Evolutionary conservation across 2,888 invertebrate species (phyloP).

Genomic region (Spodoptera exigua): DNA sequence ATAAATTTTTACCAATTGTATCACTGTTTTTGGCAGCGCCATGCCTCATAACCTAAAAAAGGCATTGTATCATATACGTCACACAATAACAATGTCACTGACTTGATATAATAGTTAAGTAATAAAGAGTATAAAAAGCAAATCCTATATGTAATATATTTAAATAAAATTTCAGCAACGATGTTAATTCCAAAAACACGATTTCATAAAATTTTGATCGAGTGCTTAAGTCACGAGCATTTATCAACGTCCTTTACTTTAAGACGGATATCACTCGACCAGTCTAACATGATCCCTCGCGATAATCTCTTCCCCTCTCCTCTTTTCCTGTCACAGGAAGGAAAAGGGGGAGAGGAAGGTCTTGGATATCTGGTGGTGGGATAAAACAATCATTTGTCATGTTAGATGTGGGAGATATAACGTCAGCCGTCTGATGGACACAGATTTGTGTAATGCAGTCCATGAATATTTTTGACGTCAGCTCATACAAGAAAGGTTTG

Average conservation of each 20-base stretch:
- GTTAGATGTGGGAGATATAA: conserved; percentile 83
- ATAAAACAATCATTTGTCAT: conserved; percentile 82
- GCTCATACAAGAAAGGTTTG: too few relatives aligned
- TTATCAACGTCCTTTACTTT: conserved; percentile 77
- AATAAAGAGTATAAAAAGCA: too few relatives aligned
- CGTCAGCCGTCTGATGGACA: conserved; percentile 80
- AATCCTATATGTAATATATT: neutral
- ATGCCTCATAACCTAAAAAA: too few relatives aligned
- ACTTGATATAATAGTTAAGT: too few relatives aligned
- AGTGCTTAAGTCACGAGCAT: conserved; percentile 58
- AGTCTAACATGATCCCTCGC: conserved; percentile 58
- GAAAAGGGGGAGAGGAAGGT: conserved; percentile 52
- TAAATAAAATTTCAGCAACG: conserved; percentile 8
- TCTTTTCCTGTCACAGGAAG: conserved; percentile 9
- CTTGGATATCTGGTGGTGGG: conserved; percentile 64
- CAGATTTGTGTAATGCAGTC: conserved; percentile 81
- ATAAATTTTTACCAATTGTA: too few relatives aligned
- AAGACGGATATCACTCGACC: conserved; percentile 70
- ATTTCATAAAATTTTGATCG: conserved; percentile 29
- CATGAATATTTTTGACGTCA: conserved; percentile 77
- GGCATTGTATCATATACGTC: too few relatives aligned
- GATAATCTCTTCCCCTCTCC: conserved; percentile 16
- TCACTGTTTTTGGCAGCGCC: too few relatives aligned
- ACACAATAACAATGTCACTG: too few relatives aligned
- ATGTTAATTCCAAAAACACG: conserved; percentile 11